Evolutionary conservation across 2,888 invertebrate species (phyloP), one percentile per base, ranked within the genome.

Genomic region (Zeuzera pyrina): DNA sequence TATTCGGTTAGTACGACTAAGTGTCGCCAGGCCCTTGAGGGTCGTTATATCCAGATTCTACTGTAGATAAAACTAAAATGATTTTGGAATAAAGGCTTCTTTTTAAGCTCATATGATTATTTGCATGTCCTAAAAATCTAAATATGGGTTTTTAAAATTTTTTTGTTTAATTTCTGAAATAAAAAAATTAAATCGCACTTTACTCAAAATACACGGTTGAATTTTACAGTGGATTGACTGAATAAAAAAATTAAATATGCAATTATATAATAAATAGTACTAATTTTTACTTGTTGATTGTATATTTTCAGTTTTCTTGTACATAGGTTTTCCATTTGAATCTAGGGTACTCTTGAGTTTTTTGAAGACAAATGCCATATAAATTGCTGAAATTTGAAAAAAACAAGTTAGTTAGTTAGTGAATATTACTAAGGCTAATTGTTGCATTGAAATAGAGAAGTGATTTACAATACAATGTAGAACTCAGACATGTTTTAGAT

Each of bases 361-460:
- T 73, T 89, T 88, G 62, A 95, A 95, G 30, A 88, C 92, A 85
- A 94, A 94, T 5, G 91, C 90, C 58, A 91, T 84, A 65, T 95
- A 95, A 21, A 95, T 67, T 31, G 91, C 92, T 92, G 72, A 45
- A 89, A 88, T 44, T 58, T 36, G 52, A 43, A 52, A 34, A 36
- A 36, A 32, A 35, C 16, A n/a, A n/a, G n/a, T n/a, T n/a, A n/a
- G n/a, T n/a, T n/a, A n/a, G n/a, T n/a, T n/a, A n/a, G n/a, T n/a
- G n/a, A n/a, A n/a, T n/a, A n/a, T n/a, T n/a, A n/a, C 25, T 12
- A 25, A 25, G 10, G 11, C n/a, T 1, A 22, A 22, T n/a, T 6
- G 10, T n/a, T 22, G n/a, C n/a, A 31, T 22, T 31, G 23, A 10
- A 21, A 34, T 26, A 25, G 19, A 23, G 13, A 30, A 33, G 22